phyloP scores from a whole-genome alignment of 2,888 invertebrate genomes.

The Drosophila neotestacea region DNA sequence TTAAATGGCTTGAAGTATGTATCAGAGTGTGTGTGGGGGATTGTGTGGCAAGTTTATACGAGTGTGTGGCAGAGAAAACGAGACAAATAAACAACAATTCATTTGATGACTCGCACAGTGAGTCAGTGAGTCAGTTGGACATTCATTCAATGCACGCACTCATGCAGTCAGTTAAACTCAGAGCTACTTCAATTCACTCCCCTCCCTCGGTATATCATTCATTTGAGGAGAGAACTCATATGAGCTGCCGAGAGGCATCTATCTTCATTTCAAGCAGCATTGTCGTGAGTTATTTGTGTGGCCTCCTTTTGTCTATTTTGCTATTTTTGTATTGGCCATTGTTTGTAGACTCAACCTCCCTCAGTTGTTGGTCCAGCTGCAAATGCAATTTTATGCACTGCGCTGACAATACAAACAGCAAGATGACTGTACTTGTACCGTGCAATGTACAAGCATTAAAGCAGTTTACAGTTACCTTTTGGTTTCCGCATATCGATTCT shows the following conservation, averaged over 20 bases:
- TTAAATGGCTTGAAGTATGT: conserved; percentile 64
- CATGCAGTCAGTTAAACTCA: conserved; percentile 61
- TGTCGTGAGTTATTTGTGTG: conserved; percentile 77
- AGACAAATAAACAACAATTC: conserved; percentile 75
- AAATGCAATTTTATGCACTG: conserved; percentile 36
- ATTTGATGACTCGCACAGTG: conserved; percentile 60
- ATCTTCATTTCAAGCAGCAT: conserved; percentile 70
- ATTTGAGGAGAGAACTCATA: conserved; percentile 25
- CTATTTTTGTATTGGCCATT: conserved; percentile 56
- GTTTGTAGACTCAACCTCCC: conserved; percentile 5
- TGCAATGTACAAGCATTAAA: conserved; percentile 40
- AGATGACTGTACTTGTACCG: conserved; percentile 4
- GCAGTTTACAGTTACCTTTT: conserved; percentile 42
- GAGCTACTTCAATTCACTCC: conserved; percentile 13
- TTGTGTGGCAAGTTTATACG: conserved; percentile 11
- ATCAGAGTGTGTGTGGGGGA: conserved; percentile 40
- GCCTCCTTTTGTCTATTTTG: conserved; percentile 59
- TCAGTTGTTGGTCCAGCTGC: conserved; percentile 19
- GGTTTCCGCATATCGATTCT: conserved; percentile 27
- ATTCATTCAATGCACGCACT: conserved; percentile 69
- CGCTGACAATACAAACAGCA: conserved; percentile 3
- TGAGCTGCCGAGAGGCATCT: conserved; percentile 40
- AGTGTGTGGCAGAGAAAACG: conserved; percentile 33
- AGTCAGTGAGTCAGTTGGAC: conserved; percentile 36
- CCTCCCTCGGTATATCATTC: conserved; percentile 39